A percentile compares a stretch with the other conserved stretches of the same genome.
Evolutionary conservation across 2,888 invertebrate species (phyloP).

Genomic region (Mythimna loreyi): DNA sequence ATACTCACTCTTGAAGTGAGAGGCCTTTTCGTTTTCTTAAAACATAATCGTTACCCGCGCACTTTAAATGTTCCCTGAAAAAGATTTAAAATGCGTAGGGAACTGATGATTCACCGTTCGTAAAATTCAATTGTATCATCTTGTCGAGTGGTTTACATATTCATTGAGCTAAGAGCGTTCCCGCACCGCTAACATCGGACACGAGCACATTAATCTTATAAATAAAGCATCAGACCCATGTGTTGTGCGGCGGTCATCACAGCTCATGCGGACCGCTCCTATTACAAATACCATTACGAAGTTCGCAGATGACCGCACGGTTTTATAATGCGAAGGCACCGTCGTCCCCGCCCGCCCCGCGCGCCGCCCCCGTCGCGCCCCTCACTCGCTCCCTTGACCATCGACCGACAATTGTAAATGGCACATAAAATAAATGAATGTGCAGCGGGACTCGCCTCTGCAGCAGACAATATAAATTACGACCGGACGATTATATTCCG

Average conservation of each 20-base stretch:
- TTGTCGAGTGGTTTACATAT: conserved; percentile 48
- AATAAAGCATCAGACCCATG: conserved; percentile 86
- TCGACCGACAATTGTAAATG: conserved; percentile 92
- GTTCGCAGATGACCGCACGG: conserved; percentile 91
- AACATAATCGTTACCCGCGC: background rate
- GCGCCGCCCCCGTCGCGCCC: conserved; percentile 72
- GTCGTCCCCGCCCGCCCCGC: conserved; percentile 74
- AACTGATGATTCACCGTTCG: conserved; percentile 5
- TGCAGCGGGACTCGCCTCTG: conserved; percentile 91
- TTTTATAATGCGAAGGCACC: conserved; percentile 91
- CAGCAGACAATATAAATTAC: conserved; percentile 92
- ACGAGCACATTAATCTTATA: conserved; percentile 81
- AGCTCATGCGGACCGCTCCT: conserved; percentile 84
- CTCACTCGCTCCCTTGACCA: conserved; percentile 90
- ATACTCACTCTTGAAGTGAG: background rate
- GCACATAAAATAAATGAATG: conserved; percentile 92
- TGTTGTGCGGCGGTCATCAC: conserved; percentile 80
- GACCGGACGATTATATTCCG: conserved; percentile 91
- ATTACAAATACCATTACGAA: conserved; percentile 90
- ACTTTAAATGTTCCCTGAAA: background rate
- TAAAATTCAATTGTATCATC: conserved; percentile 43
- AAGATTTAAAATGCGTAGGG: too few species aligned
- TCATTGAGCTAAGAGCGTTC: conserved; percentile 44
- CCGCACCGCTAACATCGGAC: conserved; percentile 57
- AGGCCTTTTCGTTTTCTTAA: conserved; percentile 3